Conservation (phyloP, 2,797 vertebrate species). For the Cirrhinus mrigala region DNA sequence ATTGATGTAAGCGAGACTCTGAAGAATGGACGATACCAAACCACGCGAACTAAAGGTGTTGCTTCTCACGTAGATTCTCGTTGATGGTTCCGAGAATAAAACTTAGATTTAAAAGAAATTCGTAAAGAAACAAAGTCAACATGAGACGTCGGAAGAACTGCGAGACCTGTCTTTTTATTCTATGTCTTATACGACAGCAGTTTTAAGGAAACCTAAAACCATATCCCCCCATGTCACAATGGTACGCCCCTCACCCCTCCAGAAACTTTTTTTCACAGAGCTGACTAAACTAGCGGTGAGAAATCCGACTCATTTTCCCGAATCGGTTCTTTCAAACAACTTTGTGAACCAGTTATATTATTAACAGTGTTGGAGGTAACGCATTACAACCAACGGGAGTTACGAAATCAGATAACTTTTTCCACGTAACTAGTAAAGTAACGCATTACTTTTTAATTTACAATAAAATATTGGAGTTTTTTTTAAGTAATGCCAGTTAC, state of each 20-base stretch:
- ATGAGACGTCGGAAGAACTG: background rate
- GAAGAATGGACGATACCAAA: conserved; percentile 49
- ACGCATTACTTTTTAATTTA: too few species aligned
- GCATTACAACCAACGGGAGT: too few species aligned
- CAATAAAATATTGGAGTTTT: too few species aligned
- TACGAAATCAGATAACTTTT: too few species aligned
- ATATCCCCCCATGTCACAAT: background rate
- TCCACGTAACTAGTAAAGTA: too few species aligned
- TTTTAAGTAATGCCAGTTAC: too few species aligned
- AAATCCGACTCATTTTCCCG: background rate
- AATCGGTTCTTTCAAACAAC: conserved; percentile 13
- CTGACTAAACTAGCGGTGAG: background rate
- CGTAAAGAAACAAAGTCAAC: too few species aligned
- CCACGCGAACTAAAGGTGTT: background rate
- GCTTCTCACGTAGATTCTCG: background rate
- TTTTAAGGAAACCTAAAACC: background rate
- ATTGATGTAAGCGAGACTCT: conserved; percentile 48
- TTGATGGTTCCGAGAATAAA: background rate
- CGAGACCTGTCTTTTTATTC: background rate
- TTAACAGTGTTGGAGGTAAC: background rate
- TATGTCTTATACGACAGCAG: background rate
- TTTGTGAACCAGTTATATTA: background rate
- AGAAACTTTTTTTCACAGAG: conserved; percentile 33
- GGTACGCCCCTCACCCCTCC: background rate
- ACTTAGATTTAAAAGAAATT: background rate